Conservation (phyloP, 2,113 vertebrate species). For the Megaceryle torquata region DNA sequence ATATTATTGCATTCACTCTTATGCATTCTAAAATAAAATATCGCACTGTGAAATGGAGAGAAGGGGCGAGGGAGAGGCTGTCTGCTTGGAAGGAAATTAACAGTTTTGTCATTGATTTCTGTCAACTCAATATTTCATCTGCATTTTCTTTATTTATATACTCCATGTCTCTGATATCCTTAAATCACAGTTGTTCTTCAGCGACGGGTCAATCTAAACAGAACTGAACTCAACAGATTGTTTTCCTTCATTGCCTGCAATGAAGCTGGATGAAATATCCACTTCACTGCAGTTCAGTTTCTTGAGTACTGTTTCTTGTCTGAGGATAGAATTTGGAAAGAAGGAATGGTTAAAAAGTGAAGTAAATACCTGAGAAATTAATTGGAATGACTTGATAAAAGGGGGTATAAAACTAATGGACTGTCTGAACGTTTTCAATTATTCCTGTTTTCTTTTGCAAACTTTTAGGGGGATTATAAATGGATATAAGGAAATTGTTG, state of each 20-base stretch:
- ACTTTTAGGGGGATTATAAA: not conserved
- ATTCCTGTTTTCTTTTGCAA: not conserved
- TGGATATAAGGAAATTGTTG: conserved; percentile 15
- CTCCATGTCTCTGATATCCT: not conserved
- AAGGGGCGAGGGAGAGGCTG: not conserved
- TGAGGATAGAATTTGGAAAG: not conserved
- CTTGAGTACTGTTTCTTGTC: not conserved
- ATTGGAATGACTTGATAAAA: conserved; percentile 39
- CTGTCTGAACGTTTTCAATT: conserved; percentile 47
- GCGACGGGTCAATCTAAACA: not conserved
- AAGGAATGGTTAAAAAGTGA: conserved; percentile 15
- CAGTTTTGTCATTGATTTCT: not conserved
- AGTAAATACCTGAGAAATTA: conserved; percentile 29
- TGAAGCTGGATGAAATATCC: not conserved
- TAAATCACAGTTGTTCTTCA: conserved; percentile 5
- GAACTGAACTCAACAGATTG: not conserved
- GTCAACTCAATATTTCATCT: not conserved
- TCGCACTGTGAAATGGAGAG: not conserved
- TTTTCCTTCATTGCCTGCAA: not conserved
- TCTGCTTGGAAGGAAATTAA: not conserved
- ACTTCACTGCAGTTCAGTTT: not conserved
- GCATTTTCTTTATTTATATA: not conserved
- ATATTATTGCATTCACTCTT: not conserved
- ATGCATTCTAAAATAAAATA: not conserved
- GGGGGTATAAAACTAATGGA: conserved; percentile 56